phyloP scores from a whole-genome alignment of 2,797 vertebrate genomes.

The Aldrovandia affinis region DNA sequence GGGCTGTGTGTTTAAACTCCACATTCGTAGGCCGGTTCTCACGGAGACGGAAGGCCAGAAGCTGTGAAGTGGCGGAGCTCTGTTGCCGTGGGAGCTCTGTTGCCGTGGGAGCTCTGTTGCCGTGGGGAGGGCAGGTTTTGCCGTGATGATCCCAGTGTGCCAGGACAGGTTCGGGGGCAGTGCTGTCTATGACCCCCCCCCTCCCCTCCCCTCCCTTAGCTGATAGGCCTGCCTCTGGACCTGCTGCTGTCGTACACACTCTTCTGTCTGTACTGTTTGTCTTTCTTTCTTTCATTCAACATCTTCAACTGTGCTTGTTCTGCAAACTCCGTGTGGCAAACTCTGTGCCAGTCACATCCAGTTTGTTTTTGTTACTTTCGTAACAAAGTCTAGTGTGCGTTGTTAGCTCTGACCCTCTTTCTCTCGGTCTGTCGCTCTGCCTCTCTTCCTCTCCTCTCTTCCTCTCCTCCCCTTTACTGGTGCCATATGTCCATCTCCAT shows the following conservation, averaged over 20 bases:
- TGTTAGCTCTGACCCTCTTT: not conserved
- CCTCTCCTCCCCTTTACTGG: conserved; percentile 68
- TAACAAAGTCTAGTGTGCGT: not conserved
- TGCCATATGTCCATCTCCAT: conserved; percentile 86
- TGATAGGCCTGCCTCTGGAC: not conserved
- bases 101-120: too few relatives aligned
- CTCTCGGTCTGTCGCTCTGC: not conserved
- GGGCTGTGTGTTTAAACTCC: too few relatives aligned
- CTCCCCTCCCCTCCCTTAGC: not conserved
- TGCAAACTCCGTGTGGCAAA: not conserved
- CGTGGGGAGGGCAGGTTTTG: not conserved
- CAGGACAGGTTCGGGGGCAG: not conserved
- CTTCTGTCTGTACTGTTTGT: not conserved
- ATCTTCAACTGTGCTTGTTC: not conserved
- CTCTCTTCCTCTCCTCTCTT: conserved; percentile 56
- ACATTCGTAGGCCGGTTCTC: too few relatives aligned
- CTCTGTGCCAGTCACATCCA: not conserved
- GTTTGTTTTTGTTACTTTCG: not conserved
- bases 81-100: too few relatives aligned
- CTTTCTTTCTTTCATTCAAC: not conserved
- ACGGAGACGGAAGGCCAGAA: not conserved
- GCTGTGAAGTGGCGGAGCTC: not conserved
- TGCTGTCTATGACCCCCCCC: too few relatives aligned
- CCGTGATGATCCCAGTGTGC: not conserved
- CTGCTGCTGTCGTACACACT: not conserved